These are phyloP conservation scores for Casuarius casuarius DNA, from an alignment of 2,113 vertebrate genomes.

Conservation along the genomic window DNA sequence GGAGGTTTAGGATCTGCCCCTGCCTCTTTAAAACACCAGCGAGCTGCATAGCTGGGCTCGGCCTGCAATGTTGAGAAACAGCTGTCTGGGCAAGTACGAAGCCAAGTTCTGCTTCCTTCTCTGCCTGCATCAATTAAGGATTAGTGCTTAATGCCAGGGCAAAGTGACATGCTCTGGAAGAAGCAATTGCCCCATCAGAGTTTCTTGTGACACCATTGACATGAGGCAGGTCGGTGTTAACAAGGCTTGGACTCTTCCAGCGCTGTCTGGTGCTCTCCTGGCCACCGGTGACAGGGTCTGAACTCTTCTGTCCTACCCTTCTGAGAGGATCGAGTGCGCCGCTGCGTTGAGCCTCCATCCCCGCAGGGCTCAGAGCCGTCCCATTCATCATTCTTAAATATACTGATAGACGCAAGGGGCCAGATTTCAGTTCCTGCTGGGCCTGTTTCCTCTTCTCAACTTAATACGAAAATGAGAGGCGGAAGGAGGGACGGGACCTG, in stretches of 20 bases:
- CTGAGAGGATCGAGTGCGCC: accelerated
- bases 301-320: background rate
- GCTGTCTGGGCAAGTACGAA: background rate
- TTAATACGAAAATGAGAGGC: accelerated
- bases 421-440: accelerated
- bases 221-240: accelerated
- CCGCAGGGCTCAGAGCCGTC: background rate
- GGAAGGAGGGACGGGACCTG: accelerated
- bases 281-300: background rate
- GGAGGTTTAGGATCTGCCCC: background rate
- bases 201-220: background rate
- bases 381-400: accelerated
- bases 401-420: background rate
- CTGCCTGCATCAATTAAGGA: background rate
- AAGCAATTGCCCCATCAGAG: background rate
- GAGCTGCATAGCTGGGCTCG: background rate
- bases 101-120: background rate
- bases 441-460: background rate
- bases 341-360: background rate
- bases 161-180: background rate
- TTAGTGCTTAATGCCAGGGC: background rate
- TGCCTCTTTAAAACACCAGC: background rate
- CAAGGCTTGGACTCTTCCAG: background rate
- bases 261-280: background rate
- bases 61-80: background rate